These are phyloP conservation scores for Phengaris alcon DNA, from an alignment of 2,888 invertebrate genomes.

Conservation along the genomic window DNA sequence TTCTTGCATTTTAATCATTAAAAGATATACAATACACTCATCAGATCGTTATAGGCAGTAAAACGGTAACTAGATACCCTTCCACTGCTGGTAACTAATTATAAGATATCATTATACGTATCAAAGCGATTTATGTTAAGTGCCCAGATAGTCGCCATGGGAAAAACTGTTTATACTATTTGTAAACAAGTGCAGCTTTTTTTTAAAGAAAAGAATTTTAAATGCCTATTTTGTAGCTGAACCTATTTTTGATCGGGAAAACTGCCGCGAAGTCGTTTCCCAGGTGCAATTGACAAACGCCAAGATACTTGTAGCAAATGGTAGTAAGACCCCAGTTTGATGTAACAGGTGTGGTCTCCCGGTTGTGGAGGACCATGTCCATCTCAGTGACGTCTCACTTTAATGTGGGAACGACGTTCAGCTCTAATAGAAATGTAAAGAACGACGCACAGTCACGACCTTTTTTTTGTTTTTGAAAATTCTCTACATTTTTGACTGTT, in stretches of 20 bases:
- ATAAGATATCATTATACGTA: constrained; percentile 20
- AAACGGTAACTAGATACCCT: neutral
- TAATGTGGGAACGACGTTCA: constrained; percentile 56
- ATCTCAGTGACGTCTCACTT: constrained; percentile 54
- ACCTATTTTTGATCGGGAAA: too few relatives aligned
- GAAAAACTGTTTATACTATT: constrained; percentile 18
- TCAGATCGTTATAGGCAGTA: constrained; percentile 11
- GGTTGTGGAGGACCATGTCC: constrained; percentile 33
- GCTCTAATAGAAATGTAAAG: constrained; percentile 51
- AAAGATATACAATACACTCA: constrained; percentile 23
- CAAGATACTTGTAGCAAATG: neutral
- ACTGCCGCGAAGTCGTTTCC: neutral
- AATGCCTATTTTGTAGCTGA: too few relatives aligned
- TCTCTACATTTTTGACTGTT: too few relatives aligned
- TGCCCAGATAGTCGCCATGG: neutral
- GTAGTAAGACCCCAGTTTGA: neutral
- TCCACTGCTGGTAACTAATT: constrained; percentile 22
- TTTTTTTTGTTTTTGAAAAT: too few relatives aligned
- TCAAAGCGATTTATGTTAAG: constrained; percentile 10
- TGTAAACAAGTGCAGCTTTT: neutral
- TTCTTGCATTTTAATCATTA: neutral
- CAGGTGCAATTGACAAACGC: neutral
- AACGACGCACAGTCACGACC: constrained; percentile 37
- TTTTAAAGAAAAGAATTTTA: neutral
- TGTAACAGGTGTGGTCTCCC: neutral